Evolutionary conservation across 2,888 invertebrate genomes (phyloP).

Genomic region (Aproaerema taeniolella): DNA sequence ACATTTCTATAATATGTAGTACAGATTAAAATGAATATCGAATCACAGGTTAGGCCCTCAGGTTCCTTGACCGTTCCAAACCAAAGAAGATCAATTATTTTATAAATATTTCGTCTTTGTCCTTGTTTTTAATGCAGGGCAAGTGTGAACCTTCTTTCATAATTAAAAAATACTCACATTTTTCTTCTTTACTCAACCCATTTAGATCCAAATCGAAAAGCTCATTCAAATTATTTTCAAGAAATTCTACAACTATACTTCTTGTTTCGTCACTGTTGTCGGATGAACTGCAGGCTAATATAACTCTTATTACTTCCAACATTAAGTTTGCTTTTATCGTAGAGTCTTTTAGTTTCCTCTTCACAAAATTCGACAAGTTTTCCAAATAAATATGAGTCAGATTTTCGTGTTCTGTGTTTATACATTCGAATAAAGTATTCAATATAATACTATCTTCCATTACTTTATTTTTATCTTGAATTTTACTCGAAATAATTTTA

Average conservation of each 20-base stretch:
- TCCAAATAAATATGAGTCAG: slow-evolving; percentile 49
- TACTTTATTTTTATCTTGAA: slow-evolving; percentile 22
- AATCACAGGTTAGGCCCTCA: too few relatives aligned
- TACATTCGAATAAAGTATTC: slow-evolving; percentile 32
- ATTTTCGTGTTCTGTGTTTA: slow-evolving; percentile 45
- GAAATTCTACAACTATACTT: slow-evolving; percentile 37
- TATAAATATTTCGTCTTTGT: too few relatives aligned
- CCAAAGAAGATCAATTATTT: too few relatives aligned
- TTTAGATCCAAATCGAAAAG: slow-evolving; percentile 25
- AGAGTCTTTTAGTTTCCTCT: slow-evolving; percentile 23
- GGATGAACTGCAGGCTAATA: slow-evolving; percentile 42
- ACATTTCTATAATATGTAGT: too few relatives aligned
- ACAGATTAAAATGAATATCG: too few relatives aligned
- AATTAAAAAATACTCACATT: slow-evolving; percentile 44
- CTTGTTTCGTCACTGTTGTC: slow-evolving; percentile 42
- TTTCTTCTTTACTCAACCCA: slow-evolving; percentile 26
- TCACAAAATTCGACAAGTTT: slow-evolving; percentile 39
- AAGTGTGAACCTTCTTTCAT: too few relatives aligned
- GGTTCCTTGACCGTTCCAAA: too few relatives aligned
- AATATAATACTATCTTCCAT: slow-evolving; percentile 31
- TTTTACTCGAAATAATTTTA: slow-evolving; percentile 30
- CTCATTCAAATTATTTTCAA: slow-evolving; percentile 25
- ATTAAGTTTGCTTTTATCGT: slow-evolving; percentile 20
- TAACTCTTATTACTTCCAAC: slow-evolving; percentile 34
- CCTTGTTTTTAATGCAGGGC: too few relatives aligned